A percentile compares a stretch with the other conserved stretches of the same genome.
Evolutionary conservation across 2,113 vertebrate genomes (phyloP).

Genomic region (Gavia stellata): DNA sequence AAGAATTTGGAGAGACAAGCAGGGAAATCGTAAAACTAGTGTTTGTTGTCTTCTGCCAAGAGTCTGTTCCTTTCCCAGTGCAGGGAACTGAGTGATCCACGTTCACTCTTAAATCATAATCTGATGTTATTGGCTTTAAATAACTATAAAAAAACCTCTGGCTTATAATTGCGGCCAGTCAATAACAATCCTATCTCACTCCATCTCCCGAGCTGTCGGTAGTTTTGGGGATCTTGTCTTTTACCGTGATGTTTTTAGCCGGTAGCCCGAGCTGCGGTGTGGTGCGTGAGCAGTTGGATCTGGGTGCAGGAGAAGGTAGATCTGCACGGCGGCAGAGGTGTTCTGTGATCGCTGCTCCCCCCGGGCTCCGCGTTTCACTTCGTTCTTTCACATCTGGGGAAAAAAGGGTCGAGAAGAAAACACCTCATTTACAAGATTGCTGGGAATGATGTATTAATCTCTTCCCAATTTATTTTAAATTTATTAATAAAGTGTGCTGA

Average conservation of each 20-base stretch:
- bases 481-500: neutral
- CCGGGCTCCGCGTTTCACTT: neutral
- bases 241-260: neutral
- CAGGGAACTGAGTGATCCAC: neutral
- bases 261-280: neutral
- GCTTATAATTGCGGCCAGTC: neutral
- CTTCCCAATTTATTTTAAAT: neutral
- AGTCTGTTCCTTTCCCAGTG: neutral
- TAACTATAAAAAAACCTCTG: neutral
- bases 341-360: no score
- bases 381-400: neutral
- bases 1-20: neutral
- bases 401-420: rapidly evolving
- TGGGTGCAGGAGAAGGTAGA: neutral
- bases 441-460: neutral
- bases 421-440: neutral
- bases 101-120: neutral
- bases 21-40: neutral
- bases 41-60: neutral
- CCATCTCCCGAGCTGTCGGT: neutral
- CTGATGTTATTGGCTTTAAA: neutral
- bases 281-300: neutral
- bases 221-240: neutral
- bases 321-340: no score
- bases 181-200: neutral